These are phyloP conservation scores for Notolepis coatsorum DNA, from an alignment of 2,797 vertebrate species.

Conservation along the genomic window DNA sequence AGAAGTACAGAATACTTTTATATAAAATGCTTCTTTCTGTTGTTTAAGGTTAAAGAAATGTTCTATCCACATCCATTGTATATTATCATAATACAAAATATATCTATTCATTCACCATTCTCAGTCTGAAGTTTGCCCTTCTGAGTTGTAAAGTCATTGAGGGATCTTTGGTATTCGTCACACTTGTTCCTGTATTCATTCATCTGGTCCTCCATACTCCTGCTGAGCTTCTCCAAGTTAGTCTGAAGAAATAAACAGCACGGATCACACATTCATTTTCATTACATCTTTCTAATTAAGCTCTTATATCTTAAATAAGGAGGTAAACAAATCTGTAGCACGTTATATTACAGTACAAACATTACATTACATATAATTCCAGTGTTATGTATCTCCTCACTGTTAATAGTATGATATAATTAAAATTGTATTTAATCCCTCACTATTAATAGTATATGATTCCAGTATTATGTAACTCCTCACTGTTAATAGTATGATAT, in stretches of 20 bases:
- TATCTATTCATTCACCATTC: constrained; percentile 69
- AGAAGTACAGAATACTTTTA: no score
- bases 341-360: neutral
- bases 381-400: no score
- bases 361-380: no score
- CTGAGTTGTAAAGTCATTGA: constrained; percentile 80
- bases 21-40: no score
- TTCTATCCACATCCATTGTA: no score
- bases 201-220: constrained; percentile 80
- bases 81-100: neutral
- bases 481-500: neutral
- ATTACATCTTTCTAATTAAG: no score
- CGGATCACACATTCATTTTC: neutral
- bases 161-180: constrained; percentile 78
- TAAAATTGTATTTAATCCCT: neutral
- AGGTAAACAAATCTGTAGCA: neutral
- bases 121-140: constrained; percentile 82
- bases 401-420: neutral
- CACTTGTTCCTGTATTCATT: constrained; percentile 76
- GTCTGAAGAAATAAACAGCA: constrained; percentile 42
- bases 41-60: neutral
- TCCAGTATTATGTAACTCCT: no score
- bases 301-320: no score
- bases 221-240: constrained; percentile 81
- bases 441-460: neutral